Evolutionary conservation across 2,888 invertebrate genomes (phyloP).

Genomic region (Nymphalis c-album): DNA sequence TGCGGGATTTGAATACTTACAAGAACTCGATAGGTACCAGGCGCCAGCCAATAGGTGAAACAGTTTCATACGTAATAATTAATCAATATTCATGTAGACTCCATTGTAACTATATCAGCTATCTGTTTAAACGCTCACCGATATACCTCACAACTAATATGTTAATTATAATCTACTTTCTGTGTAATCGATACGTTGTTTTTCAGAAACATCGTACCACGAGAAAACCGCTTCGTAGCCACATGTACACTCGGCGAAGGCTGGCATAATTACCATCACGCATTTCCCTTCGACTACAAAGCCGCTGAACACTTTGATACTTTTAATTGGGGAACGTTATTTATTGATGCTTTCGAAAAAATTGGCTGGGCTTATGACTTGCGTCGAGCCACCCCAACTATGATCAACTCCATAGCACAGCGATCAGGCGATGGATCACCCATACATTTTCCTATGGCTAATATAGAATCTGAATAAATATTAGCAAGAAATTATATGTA

Average conservation of each 20-base stretch:
- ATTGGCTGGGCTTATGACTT: conserved; percentile 75
- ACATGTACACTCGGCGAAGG: conserved; percentile 84
- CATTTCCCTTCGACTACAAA: conserved; percentile 86
- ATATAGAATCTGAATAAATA: neutral
- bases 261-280: conserved; percentile 90
- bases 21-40: no score
- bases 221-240: conserved; percentile 84
- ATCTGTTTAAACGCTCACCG: no score
- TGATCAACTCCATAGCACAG: conserved; percentile 69
- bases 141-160: no score
- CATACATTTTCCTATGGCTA: conserved; percentile 56
- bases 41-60: no score
- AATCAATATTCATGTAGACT: no score
- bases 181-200: neutral
- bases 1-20: no score
- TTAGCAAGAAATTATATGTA: neutral
- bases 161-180: neutral
- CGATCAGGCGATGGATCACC: conserved; percentile 73
- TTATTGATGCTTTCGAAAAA: conserved; percentile 64
- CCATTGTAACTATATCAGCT: no score
- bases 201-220: conserved; percentile 82
- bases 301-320: conserved; percentile 79
- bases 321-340: conserved; percentile 66
- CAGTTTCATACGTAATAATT: no score
- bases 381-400: conserved; percentile 65